Evolutionary conservation across 2,797 vertebrate genomes (phyloP), one percentile per base, ranked within the genome.

Genomic region (Neosalanx taihuensis): DNA sequence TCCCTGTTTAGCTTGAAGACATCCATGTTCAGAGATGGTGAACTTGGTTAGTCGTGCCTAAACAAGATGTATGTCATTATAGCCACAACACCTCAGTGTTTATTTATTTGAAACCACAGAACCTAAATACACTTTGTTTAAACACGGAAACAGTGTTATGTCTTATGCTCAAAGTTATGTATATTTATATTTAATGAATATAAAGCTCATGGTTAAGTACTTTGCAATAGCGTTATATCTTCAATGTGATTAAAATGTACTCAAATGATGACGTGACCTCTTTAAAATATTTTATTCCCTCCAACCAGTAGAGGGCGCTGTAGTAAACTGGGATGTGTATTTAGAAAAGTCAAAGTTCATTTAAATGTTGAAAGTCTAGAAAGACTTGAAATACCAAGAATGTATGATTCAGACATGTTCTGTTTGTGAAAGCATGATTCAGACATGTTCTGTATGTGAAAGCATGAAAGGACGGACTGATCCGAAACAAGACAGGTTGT

Each of bases 281-380:
- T 12, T 0, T 33, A 30, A 33, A 63, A 13, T 63, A 1, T 15
- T 33, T 17, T 4, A 63, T 17, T 12, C 17, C 3, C 5, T 6
- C 4, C 18, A 37, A 66, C 71, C 79, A 9, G 2, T 29, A 76
- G 88, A 26, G 69, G 86, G 86, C 83, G 83, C 83, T 81, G 15
- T 6, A n/a, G 67, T n/a, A 5, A 63, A 73, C 63, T 3, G 0
- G 0, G 1, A 1, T 2, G 31, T 17, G 2, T 23, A 68, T 83
- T 33, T 46, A 60, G 18, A 29, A 31, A 31, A 67, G 76, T 80
- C 68, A 75, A 71, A 74, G 13, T 23, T 60, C 58, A 60, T 1
- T 20, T 17, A 51, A 13, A 13, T 51, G 51, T 56, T 3, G 51
- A 56, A 56, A 56, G 18, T 18, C 4, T 17, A 6, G 51, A 56